Evolutionary conservation across 2,888 invertebrate species (phyloP).

Genomic region (Tipula lateralis): DNA sequence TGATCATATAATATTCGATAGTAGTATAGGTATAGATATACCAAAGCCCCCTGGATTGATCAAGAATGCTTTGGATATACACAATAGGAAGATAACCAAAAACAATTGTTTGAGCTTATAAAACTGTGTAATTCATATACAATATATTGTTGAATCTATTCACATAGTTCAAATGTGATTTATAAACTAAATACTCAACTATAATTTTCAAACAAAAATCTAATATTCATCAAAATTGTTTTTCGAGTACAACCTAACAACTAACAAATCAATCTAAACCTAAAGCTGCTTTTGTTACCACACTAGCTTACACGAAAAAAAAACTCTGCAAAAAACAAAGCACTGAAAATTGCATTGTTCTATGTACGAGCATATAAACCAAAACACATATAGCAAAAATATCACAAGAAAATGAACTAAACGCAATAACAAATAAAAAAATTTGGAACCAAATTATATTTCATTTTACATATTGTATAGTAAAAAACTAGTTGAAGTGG

Average conservation of each 20-base stretch:
- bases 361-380: neutral
- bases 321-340: neutral
- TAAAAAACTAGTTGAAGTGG: neutral
- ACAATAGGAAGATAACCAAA: too few species aligned
- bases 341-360: neutral
- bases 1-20: too few species aligned
- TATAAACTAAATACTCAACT: neutral
- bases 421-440: neutral
- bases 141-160: too few species aligned
- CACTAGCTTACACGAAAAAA: neutral
- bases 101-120: too few species aligned
- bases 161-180: neutral
- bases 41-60: too few species aligned
- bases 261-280: constrained; percentile 8
- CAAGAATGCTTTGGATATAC: too few species aligned
- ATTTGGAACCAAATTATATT: neutral
- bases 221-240: neutral
- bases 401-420: neutral
- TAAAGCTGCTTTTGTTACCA: neutral
- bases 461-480: neutral
- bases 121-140: too few species aligned
- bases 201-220: neutral
- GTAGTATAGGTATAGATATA: too few species aligned
- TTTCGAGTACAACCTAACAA: neutral
- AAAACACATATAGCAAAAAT: neutral